These are phyloP conservation scores for Nemurella pictetii DNA, from an alignment of 2,888 invertebrate genomes.

Conservation along the genomic window DNA sequence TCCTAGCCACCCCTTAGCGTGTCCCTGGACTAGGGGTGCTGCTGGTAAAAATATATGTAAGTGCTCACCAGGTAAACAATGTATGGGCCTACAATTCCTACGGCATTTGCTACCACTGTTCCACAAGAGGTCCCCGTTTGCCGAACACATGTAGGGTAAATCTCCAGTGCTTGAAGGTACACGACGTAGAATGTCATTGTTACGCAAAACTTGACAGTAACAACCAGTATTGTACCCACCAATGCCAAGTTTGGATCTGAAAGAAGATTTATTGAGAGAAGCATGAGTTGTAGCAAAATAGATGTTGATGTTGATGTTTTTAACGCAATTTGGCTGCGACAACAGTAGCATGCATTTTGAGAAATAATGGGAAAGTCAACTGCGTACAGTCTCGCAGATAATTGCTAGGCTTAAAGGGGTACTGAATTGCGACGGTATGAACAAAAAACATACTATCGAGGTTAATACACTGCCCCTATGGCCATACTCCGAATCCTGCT, in stretches of 20 bases:
- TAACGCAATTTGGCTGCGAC: too few species aligned
- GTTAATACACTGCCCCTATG: too few species aligned
- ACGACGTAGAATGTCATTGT: conserved; percentile 62
- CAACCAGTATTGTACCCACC: conserved; percentile 52
- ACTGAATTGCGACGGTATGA: too few species aligned
- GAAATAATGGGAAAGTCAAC: too few species aligned
- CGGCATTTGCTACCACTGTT: conserved; percentile 58
- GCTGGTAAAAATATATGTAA: background rate
- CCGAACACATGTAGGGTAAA: conserved; percentile 67
- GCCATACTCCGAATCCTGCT: too few species aligned
- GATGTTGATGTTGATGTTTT: too few species aligned
- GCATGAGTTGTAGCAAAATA: too few species aligned
- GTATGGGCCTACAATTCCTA: conserved; percentile 63
- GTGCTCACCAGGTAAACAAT: conserved; percentile 60
- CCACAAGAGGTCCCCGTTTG: conserved; percentile 67
- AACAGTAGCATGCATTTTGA: too few species aligned
- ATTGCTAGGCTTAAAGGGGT: too few species aligned
- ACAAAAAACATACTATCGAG: too few species aligned
- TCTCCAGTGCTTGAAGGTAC: conserved; percentile 65
- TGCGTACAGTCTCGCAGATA: too few species aligned
- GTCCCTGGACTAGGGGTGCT: background rate
- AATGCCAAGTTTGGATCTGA: conserved; percentile 48
- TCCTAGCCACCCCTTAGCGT: too few species aligned
- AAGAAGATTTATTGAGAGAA: conserved; percentile 23
- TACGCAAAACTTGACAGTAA: conserved; percentile 58